These are phyloP conservation scores for Schizothorax lantsangensis DNA, from an alignment of 2,797 vertebrate species.

Conservation along the genomic window DNA sequence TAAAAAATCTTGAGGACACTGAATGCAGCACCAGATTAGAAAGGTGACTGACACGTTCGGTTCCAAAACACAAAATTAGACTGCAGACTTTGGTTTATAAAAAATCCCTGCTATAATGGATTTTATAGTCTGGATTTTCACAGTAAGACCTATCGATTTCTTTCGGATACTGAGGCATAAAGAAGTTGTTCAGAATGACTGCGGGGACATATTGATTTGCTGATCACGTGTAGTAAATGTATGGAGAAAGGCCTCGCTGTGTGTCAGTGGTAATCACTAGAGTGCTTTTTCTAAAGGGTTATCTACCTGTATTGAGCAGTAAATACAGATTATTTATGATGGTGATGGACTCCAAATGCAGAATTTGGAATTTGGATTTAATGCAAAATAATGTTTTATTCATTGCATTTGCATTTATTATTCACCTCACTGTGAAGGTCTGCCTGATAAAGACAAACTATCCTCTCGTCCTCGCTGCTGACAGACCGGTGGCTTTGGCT, in stretches of 20 bases:
- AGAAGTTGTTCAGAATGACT: neutral
- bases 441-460: slow-evolving; percentile 11
- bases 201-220: slow-evolving; percentile 30
- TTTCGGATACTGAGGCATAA: slow-evolving; percentile 4
- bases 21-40: slow-evolving; percentile 21
- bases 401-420: slow-evolving; percentile 5
- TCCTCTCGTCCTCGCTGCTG: neutral
- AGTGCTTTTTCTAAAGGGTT: slow-evolving; percentile 21
- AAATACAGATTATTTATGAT: slow-evolving; percentile 23
- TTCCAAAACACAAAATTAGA: slow-evolving; percentile 19
- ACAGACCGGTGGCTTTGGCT: neutral
- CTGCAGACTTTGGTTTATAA: neutral
- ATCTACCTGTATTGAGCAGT: slow-evolving; percentile 12
- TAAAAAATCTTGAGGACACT: neutral
- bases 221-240: slow-evolving; percentile 32
- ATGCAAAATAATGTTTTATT: slow-evolving; percentile 24
- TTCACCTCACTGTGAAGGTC: neutral
- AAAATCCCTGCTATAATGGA: slow-evolving; percentile 6
- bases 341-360: neutral
- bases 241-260: slow-evolving; percentile 13
- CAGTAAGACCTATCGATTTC: neutral
- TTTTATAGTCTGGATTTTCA: neutral
- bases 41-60: slow-evolving; percentile 8
- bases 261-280: slow-evolving; percentile 21
- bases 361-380: neutral